Percentiles rank a stretch among this genome's conserved stretches.
These are phyloP conservation scores for Onchidella celtica DNA, from an alignment of 2,888 invertebrate species.

Conservation along the genomic window DNA sequence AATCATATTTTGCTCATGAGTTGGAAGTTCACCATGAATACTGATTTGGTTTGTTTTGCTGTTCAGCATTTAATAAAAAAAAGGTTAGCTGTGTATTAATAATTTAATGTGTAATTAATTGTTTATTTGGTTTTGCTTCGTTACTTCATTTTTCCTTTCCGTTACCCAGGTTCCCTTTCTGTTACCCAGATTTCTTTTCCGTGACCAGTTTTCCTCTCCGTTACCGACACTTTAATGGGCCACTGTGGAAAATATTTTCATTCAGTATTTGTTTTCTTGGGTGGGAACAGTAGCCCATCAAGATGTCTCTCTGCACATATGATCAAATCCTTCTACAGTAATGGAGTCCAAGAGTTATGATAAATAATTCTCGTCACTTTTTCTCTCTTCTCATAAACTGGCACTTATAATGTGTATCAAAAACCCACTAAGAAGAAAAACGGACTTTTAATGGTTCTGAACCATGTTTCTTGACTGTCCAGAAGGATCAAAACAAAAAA, in stretches of 20 bases:
- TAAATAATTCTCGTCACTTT: neutral
- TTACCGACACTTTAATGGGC: neutral
- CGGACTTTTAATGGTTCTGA: neutral
- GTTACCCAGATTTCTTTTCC: neutral
- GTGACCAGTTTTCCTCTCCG: neutral
- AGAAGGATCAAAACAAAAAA: neutral
- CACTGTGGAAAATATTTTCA: neutral
- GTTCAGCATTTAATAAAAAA: no score
- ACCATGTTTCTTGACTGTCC: neutral
- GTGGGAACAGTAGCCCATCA: neutral
- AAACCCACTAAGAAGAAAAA: neutral
- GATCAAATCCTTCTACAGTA: neutral
- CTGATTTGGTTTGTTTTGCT: no score
- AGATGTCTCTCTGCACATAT: neutral
- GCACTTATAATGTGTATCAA: neutral
- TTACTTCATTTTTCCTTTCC: neutral
- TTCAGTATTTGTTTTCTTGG: neutral
- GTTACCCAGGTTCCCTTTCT: neutral
- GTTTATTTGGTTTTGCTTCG: neutral
- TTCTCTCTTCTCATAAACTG: neutral
- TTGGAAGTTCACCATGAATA: no score
- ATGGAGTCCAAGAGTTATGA: neutral
- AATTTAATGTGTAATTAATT: no score
- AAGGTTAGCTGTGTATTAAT: no score
- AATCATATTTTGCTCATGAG: no score